Evolutionary conservation across 2,888 invertebrate species (phyloP).

Genomic region (Calliopum simillimum): DNA sequence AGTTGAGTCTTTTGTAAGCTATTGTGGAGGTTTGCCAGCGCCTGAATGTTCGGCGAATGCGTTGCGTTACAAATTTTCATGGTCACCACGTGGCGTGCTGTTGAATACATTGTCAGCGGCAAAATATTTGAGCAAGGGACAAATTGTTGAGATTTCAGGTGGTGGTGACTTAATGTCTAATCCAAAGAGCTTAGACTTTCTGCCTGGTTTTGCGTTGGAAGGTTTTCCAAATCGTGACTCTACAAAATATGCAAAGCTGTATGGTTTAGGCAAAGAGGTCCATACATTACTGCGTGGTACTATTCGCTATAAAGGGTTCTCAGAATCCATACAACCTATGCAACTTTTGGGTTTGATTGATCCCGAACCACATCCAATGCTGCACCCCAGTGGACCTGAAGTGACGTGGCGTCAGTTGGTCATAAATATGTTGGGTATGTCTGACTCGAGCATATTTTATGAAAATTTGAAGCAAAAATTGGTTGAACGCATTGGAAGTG

Average conservation of each 20-base stretch:
- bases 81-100: slow-evolving; percentile 95
- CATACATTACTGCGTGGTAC: slow-evolving; percentile 94
- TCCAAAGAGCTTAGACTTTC: slow-evolving; percentile 83
- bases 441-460: slow-evolving; percentile 88
- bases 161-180: slow-evolving; percentile 92
- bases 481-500: slow-evolving; percentile 81
- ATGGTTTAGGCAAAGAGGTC: slow-evolving; percentile 86
- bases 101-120: slow-evolving; percentile 91
- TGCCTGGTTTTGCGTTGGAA: slow-evolving; percentile 96
- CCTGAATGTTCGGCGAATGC: slow-evolving; percentile 96
- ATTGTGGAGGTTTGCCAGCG: slow-evolving; percentile 97
- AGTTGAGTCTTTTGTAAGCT: slow-evolving; percentile 94
- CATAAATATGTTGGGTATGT: slow-evolving; percentile 85
- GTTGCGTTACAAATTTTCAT: slow-evolving; percentile 92
- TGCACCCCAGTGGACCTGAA: slow-evolving; percentile 96
- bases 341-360: slow-evolving; percentile 90
- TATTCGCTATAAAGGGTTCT: slow-evolving; percentile 90
- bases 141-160: slow-evolving; percentile 88
- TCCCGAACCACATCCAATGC: slow-evolving; percentile 83
- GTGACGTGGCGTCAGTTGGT: slow-evolving; percentile 95
- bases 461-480: slow-evolving; percentile 91
- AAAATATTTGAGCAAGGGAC: slow-evolving; percentile 84
- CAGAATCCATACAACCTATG: slow-evolving; percentile 87
- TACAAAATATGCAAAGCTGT: slow-evolving; percentile 85
- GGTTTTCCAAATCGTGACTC: slow-evolving; percentile 98